Evolutionary conservation across 2,888 invertebrate species (phyloP), one percentile per base, ranked within the genome.

Genomic region (Nemurella pictetii): DNA sequence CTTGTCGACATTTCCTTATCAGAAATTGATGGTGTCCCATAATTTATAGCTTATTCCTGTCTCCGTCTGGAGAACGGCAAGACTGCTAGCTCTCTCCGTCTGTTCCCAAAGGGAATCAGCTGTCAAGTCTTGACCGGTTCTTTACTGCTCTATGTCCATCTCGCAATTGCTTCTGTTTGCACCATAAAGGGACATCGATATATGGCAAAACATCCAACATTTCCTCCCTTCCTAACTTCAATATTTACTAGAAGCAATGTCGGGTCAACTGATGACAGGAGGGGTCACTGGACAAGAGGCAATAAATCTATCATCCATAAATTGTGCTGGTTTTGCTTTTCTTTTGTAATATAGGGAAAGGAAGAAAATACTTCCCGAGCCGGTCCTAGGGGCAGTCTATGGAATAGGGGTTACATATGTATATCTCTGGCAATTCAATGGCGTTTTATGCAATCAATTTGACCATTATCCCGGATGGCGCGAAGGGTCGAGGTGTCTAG

Each of bases 361-460:
- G 82, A 82, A 82, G 55, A 82, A 82, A 82, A 82, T 82, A 82
- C 72, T 55, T 28, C 1, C 55, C 5, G 20, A 55, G 5, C 20
- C 12, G 55, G 55, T 2, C 20, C 1, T 55, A 55, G 55, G 72
- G 28, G 9, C 9, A 82, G 82, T 82, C 26, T 29, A 26, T 72
- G 2, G 82, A 82, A 82, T 82, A 83, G 80, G 83, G 78, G 81
- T 83, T 80, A 83, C 78, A 72, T 77, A 80, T 85, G 81, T 82
- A 82, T 72, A 72, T 82, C 55, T 82, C 82, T 55, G 55, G 29
- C 82, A 82, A 82, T 82, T 36, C 85, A 83, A 85, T 83, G 29
- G 83, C 85, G 84, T 85, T 86, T 86, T 85, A 86, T 85, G 85
- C 86, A 86, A 86, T 86, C 86, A 86, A 86, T 86, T 86, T 85